A percentile compares a stretch with the other conserved stretches of the same genome.
phyloP scores from a whole-genome alignment of 2,113 vertebrate genomes.

The Pterophyllum scalare region DNA sequence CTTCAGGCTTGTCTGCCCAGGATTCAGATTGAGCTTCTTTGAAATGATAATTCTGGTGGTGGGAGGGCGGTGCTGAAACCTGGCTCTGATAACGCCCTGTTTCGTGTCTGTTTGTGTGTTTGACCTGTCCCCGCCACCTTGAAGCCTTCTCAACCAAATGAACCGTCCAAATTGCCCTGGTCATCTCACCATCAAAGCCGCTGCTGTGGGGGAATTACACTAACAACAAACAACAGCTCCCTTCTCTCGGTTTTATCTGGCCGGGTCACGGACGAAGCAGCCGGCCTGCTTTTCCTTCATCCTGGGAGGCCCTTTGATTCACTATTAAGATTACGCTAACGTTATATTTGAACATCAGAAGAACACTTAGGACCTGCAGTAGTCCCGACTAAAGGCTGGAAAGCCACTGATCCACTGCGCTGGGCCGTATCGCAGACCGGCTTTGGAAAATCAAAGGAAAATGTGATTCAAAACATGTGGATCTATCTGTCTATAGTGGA shows the following conservation, averaged over 20 bases:
- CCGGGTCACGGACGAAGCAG: conserved; percentile 74
- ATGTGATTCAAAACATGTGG: conserved; percentile 60
- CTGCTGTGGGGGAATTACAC: conserved; percentile 34
- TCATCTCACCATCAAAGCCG: conserved; percentile 84
- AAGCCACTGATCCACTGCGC: conserved; percentile 36
- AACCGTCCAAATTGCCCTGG: conserved; percentile 80
- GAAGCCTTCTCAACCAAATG: conserved; percentile 80
- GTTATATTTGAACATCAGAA: conserved; percentile 51
- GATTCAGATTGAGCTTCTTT: background rate
- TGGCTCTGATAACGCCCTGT: background rate
- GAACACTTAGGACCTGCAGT: background rate
- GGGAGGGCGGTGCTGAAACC: background rate
- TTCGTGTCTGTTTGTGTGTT: background rate
- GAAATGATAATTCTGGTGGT: background rate
- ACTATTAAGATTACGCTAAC: conserved; percentile 69
- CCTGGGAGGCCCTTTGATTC: conserved; percentile 76
- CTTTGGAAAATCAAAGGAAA: conserved; percentile 57
- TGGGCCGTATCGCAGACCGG: conserved; percentile 35
- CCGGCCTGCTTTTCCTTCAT: conserved; percentile 50
- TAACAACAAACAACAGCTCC: conserved; percentile 80
- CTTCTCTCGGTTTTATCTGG: conserved; percentile 69
- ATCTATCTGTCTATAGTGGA: conserved; percentile 15
- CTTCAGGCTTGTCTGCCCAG: background rate
- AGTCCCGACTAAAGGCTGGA: background rate
- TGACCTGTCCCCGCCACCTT: conserved; percentile 47